These are phyloP conservation scores for Aleadryas rufinucha DNA, from an alignment of 2,113 vertebrate species.

Conservation along the genomic window DNA sequence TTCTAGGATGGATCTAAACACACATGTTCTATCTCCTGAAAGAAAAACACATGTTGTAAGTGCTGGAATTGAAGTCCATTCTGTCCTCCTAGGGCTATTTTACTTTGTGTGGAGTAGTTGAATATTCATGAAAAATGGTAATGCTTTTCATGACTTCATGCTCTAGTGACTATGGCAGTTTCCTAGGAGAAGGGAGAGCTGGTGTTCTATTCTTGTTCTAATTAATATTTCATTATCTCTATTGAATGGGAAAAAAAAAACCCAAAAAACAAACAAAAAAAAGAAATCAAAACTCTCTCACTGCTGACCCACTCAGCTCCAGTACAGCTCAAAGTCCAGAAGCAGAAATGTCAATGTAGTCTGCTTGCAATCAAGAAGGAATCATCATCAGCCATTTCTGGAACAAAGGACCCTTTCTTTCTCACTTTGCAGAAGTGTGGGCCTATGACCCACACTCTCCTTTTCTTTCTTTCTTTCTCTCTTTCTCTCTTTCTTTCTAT, in stretches of 20 bases:
- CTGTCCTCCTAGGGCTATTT: background rate
- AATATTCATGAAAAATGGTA: background rate
- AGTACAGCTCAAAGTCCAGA: background rate
- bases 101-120: background rate
- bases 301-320: background rate
- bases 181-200: background rate
- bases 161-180: background rate
- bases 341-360: background rate
- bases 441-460: background rate
- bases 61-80: background rate
- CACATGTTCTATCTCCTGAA: background rate
- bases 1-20: background rate
- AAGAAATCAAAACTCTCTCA: background rate
- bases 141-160: background rate
- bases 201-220: background rate
- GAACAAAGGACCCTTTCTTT: background rate
- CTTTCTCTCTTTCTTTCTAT: too few species aligned
- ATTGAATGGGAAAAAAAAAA: background rate
- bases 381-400: background rate
- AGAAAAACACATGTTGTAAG: background rate
- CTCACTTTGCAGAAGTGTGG: background rate
- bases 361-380: background rate
- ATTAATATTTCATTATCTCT: background rate
- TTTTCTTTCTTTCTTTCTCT: background rate
- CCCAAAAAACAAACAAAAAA: too few species aligned